Evolutionary conservation across 92 coral and sea anemone genomes (phyloP), one percentile per base, ranked within the genome.

Genomic region (Actinernus sp.): DNA sequence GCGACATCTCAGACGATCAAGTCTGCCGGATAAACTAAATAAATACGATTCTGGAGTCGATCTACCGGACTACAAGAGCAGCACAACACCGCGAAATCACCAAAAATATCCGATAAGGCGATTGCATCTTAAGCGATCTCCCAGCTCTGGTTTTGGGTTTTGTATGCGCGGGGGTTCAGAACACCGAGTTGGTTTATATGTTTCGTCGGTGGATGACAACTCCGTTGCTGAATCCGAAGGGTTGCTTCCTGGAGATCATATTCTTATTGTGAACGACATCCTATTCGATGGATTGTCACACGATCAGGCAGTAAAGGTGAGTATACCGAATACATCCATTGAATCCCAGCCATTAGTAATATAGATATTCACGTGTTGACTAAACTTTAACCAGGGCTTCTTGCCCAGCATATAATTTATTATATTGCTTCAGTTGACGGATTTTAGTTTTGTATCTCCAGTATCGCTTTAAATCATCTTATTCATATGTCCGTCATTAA

Each of bases 101-200:
- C 79, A 59, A 10, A 90, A 85, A 50, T 70, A 80, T 40, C 92
- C 97, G 26, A 61, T 85, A 25, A 72, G 88, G 49, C 79, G 87
- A 71, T 41, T 90, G 36, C 45, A 79, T 23, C 7, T 90, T 18
- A 90, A 90, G 79, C 6, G 41, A 34, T 92, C 92, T 24, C 55
- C 73, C 22, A 83, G 67, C 33, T 22, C 76, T 2, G 86, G 95
- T 28, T 95, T 86, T 80, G 99, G 99, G 23, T 95, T 95, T 78
- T 78, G 85, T 56, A 87, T 95, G 69, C 97, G 99, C 16, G 99
- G 99, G 36, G 99, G 99, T 14, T 81, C 97, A 13, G 99, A 95
- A 68, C 92, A 95, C 55, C 88, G 96, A 27, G 84, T 95, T 54
- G 99, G 97, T 6, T 69, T 95, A 49, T 95, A 90, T 78, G 94